Evolutionary conservation across 2,797 vertebrate genomes (phyloP).

Genomic region (Chiloscyllium punctatum): DNA sequence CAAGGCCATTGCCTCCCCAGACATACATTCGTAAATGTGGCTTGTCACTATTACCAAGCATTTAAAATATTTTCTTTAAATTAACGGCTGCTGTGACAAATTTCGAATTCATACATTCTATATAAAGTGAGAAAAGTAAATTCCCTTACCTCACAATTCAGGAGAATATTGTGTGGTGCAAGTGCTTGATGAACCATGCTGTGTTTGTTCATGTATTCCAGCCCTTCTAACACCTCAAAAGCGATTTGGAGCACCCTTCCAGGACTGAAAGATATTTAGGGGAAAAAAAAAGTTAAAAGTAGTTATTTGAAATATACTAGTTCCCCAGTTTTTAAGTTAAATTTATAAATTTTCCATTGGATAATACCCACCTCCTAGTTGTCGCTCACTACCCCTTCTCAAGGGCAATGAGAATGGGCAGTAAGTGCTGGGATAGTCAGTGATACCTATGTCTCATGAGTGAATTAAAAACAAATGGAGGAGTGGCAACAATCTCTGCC

Average conservation of each 20-base stretch:
- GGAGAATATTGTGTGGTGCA: conserved; percentile 76
- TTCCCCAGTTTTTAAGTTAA: not conserved
- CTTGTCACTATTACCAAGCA: not conserved
- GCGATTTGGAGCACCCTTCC: conserved; percentile 74
- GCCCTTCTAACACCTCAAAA: conserved; percentile 82
- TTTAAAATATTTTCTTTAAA: not conserved
- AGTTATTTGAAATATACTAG: not conserved
- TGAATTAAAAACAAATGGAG: not conserved
- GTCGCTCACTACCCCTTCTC: too few relatives aligned
- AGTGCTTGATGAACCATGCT: conserved; percentile 86
- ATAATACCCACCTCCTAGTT: not conserved
- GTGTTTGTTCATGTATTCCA: conserved; percentile 86
- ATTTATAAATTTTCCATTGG: not conserved
- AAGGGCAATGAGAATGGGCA: too few relatives aligned
- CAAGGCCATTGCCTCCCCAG: not conserved
- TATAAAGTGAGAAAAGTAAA: not conserved
- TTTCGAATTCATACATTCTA: too few relatives aligned
- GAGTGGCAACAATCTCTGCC: not conserved
- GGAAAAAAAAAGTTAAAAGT: not conserved
- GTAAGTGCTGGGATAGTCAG: too few relatives aligned
- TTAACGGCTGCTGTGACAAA: not conserved
- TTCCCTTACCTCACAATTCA: conserved; percentile 78
- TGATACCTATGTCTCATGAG: too few relatives aligned
- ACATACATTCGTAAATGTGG: not conserved
- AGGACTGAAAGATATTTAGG: conserved; percentile 53